Percentiles rank a stretch among this genome's conserved stretches.
Conservation (phyloP, 2,113 vertebrate genomes). For the Tapirus terrestris region DNA sequence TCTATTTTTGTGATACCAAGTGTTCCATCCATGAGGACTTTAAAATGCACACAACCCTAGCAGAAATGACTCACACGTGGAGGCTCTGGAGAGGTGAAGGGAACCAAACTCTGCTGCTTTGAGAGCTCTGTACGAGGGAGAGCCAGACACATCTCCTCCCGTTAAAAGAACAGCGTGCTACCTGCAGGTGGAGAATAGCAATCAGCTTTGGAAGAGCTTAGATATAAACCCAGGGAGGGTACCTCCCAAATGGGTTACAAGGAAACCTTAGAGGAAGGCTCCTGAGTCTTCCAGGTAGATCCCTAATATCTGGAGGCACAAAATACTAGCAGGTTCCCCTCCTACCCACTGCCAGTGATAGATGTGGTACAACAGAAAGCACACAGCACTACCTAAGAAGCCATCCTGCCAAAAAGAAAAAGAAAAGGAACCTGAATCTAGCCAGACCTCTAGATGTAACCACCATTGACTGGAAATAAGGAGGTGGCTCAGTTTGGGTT, state of each 20-base stretch:
- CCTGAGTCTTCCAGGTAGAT: neutral
- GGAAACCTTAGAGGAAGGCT: neutral
- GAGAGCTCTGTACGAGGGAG: accelerated
- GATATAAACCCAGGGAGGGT: neutral
- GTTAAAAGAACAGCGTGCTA: accelerated
- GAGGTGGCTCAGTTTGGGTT: neutral
- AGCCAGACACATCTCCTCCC: neutral
- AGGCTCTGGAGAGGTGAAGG: neutral
- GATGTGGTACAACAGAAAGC: accelerated
- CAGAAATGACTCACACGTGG: neutral
- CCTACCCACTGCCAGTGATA: accelerated
- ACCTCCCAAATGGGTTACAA: too few species aligned
- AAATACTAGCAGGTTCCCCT: neutral
- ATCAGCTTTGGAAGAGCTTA: neutral
- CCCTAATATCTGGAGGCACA: neutral
- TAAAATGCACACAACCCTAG: neutral
- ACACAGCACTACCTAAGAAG: neutral
- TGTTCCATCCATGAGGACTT: slow-evolving; percentile 14
- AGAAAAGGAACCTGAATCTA: neutral
- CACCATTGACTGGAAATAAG: neutral
- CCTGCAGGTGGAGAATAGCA: neutral
- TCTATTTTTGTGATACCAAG: slow-evolving; percentile 45
- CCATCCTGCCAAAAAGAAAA: neutral
- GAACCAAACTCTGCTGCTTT: neutral
- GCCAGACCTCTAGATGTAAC: neutral